Evolutionary conservation across 2,888 invertebrate species (phyloP).

Genomic region (Chirona hameri): DNA sequence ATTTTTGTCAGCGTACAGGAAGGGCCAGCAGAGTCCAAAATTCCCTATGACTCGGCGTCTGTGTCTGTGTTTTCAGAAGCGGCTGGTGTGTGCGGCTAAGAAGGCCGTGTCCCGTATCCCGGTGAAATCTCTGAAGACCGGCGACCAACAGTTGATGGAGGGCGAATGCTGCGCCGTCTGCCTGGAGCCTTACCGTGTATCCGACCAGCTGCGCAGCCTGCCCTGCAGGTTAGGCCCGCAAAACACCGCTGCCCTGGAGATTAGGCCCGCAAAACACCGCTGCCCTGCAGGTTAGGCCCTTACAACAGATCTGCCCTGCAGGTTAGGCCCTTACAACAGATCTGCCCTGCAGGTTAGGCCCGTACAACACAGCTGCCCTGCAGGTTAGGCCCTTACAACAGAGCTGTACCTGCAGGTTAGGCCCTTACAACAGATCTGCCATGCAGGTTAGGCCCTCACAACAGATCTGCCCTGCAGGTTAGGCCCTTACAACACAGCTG

Average conservation of each 20-base stretch:
- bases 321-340: not conserved
- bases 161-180: slow-evolving; percentile 92
- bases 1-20: not conserved
- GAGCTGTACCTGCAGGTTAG: not conserved
- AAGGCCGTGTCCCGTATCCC: slow-evolving; percentile 92
- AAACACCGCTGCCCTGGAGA: not conserved
- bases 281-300: not conserved
- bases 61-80: not conserved
- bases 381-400: not conserved
- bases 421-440: not conserved
- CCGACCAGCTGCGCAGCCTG: not conserved
- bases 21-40: no score
- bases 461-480: no score
- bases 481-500: no score
- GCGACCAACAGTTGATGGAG: slow-evolving; percentile 80
- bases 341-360: not conserved
- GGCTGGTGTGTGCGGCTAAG: slow-evolving; percentile 36
- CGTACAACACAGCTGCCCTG: not conserved
- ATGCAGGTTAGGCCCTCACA: not conserved
- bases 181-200: slow-evolving; percentile 72
- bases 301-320: not conserved
- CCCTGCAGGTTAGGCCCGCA: slow-evolving; percentile 33
- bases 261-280: not conserved
- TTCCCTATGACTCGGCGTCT: not conserved
- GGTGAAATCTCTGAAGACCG: slow-evolving; percentile 77